Conservation (phyloP, 2,113 vertebrate genomes). For the Herpetotheres cachinnans region DNA sequence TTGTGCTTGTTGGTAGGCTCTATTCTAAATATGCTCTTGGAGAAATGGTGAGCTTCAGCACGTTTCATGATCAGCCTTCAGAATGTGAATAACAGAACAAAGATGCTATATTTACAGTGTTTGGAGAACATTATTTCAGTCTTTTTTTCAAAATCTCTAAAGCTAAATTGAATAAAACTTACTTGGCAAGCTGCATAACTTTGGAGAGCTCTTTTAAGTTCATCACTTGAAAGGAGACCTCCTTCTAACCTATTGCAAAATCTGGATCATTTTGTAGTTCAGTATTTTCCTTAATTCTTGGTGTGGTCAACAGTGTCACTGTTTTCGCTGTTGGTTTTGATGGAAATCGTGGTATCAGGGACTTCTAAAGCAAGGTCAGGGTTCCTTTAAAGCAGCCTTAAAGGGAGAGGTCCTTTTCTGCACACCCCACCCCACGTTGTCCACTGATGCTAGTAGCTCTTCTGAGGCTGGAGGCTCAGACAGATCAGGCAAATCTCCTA, state of each 20-base stretch:
- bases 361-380: neutral
- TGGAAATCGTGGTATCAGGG: neutral
- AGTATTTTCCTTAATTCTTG: neutral
- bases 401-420: neutral
- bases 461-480: neutral
- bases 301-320: neutral
- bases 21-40: neutral
- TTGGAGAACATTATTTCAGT: neutral
- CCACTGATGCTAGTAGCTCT: neutral
- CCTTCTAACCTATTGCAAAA: neutral
- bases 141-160: neutral
- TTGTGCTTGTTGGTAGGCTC: neutral
- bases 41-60: neutral
- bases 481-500: neutral
- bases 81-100: neutral
- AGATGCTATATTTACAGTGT: neutral
- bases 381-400: neutral
- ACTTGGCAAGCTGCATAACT: neutral
- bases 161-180: neutral
- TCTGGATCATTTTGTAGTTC: neutral
- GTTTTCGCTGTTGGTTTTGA: neutral
- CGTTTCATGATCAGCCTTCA: neutral
- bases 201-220: neutral
- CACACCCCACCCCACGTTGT: rapidly evolving
- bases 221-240: neutral